phyloP scores from a whole-genome alignment of 2,113 vertebrate genomes.

The Synchiropus splendidus region DNA sequence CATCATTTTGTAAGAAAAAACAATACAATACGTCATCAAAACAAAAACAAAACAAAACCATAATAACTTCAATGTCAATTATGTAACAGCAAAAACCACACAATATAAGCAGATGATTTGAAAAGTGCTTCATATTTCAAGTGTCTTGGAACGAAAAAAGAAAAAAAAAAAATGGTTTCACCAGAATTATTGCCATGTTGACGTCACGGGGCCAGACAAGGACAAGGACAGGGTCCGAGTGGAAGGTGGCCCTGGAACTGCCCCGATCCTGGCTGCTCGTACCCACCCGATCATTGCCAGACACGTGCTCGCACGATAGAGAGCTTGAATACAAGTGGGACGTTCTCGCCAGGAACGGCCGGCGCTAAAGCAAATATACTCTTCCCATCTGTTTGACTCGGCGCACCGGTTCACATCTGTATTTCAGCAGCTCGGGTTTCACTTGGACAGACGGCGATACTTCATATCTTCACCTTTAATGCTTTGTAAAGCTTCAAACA shows the following conservation, averaged over 20 bases:
- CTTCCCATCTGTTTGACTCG: conserved; percentile 28
- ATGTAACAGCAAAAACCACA: conserved; percentile 37
- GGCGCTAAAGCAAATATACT: conserved; percentile 22
- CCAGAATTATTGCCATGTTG: too few species aligned
- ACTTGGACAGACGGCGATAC: conserved; percentile 5
- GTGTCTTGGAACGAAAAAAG: too few species aligned
- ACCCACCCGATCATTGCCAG: conserved; percentile 31
- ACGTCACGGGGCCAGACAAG: too few species aligned
- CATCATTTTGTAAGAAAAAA: too few species aligned
- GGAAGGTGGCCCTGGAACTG: too few species aligned
- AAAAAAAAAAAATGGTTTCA: too few species aligned
- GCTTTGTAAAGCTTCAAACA: conserved; percentile 19
- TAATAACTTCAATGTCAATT: conserved; percentile 38
- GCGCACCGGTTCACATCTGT: conserved; percentile 10
- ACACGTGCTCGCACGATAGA: conserved; percentile 31
- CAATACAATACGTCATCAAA: too few species aligned
- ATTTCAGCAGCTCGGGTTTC: conserved; percentile 10
- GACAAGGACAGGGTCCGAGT: too few species aligned
- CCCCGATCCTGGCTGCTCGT: too few species aligned
- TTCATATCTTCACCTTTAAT: conserved; percentile 20
- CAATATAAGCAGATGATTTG: too few species aligned
- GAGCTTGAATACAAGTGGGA: conserved; percentile 30
- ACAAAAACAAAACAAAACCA: too few species aligned
- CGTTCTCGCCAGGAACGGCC: conserved; percentile 6
- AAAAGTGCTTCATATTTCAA: conserved; percentile 16